Base-by-base conservation (phyloP, 2,888 invertebrate genomes). In the Coelogynopora nodosa region DNA sequence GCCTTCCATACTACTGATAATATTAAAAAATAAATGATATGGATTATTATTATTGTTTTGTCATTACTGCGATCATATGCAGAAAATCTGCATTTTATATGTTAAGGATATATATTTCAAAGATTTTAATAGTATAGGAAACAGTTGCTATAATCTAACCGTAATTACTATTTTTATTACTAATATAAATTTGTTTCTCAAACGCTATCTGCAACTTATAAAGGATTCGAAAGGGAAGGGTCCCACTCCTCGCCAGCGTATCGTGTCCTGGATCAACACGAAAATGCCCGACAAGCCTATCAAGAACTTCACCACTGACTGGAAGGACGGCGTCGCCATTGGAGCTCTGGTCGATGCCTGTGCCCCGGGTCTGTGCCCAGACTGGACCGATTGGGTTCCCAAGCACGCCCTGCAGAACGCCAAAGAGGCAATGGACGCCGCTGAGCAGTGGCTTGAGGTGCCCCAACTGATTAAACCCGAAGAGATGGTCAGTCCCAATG, bases 381-480 rank as follows among this genome's bases (percentile, higher is more conserved):
- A 96, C 91, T 96, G 96, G 96, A 94, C 94, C 89, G 94, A 94
- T 90, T 96, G 96, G 96, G 94, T 95, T 92, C 94, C 95, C 81
- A 94, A 94, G 90, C 95, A 96, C 91, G 94, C 95, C 1, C 93
- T 95, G 29, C 94, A 95, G 91, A 97, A 97, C 93, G 96, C 96
- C n/a, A 94, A 95, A 67, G 96, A 96, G 93, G 96, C 96, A 31
- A 96, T 97, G 96, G 94, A 95, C 87, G 93, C 95, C 86, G 96
- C 96, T 81, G 96, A 96, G 91, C 95, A 96, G 91, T 96, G 95
- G 95, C 93, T 97, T 80, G 95, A 95, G 92, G 94, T 97, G 88
- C 95, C 96, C 83, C 86, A 87, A 67, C 93, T 97, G 88, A 95
- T 97, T 89, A 95, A 94, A 92, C 96, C 96, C 2, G 95, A 96